Conservation (phyloP, 2,797 vertebrate species). For the Lithobates sylvaticus region DNA sequence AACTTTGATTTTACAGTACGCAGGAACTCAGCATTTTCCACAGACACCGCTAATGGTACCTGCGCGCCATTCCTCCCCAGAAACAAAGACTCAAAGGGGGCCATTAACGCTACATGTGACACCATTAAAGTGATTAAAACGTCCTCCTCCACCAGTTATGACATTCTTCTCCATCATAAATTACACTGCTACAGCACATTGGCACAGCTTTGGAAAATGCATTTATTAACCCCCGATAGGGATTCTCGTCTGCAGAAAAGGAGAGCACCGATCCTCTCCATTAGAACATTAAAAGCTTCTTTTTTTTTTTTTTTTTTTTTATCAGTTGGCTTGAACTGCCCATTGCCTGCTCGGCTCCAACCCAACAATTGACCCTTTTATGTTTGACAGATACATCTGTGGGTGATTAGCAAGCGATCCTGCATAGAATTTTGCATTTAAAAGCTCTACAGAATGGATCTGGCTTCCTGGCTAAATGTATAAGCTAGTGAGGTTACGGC, state of each 20-base stretch:
- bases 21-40: slow-evolving; percentile 21
- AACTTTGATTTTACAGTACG: slow-evolving; percentile 57
- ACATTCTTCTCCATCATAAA: slow-evolving; percentile 70
- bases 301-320: too few relatives aligned
- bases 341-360: slow-evolving; percentile 37
- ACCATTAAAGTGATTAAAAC: slow-evolving; percentile 73
- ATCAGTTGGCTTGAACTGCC: slow-evolving; percentile 25
- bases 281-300: slow-evolving; percentile 57
- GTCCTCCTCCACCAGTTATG: slow-evolving; percentile 70
- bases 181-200: slow-evolving; percentile 63
- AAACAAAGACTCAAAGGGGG: slow-evolving; percentile 67
- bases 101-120: slow-evolving; percentile 69
- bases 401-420: slow-evolving; percentile 39
- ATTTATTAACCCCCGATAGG: slow-evolving; percentile 68
- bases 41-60: slow-evolving; percentile 58
- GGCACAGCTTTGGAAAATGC: slow-evolving; percentile 65
- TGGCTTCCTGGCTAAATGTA: too few relatives aligned
- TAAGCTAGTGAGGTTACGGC: too few relatives aligned
- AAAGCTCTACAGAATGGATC: neutral
- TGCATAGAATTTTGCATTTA: neutral
- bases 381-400: slow-evolving; percentile 16
- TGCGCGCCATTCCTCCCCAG: slow-evolving; percentile 51
- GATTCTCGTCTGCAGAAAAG: slow-evolving; percentile 66
- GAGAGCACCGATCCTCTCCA: slow-evolving; percentile 37
- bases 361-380: slow-evolving; percentile 46